phyloP scores from a whole-genome alignment of 2,797 vertebrate genomes.

The Pachyuromys duprasi region DNA sequence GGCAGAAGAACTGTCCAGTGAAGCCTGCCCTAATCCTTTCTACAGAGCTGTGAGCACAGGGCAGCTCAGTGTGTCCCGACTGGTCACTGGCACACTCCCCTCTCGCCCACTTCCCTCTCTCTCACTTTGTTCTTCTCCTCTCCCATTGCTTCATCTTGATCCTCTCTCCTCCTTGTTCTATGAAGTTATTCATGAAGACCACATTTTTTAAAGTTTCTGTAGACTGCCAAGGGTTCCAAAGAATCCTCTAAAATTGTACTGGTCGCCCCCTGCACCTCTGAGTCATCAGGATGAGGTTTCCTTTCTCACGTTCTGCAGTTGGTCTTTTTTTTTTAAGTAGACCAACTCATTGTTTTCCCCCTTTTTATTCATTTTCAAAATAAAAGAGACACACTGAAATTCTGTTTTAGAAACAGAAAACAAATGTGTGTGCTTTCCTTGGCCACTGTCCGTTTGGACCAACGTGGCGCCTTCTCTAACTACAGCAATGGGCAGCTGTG shows the following conservation, averaged over 20 bases:
- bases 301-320: conserved; percentile 66
- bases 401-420: conserved; percentile 7
- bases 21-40: neutral
- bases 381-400: conserved; percentile 19
- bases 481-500: neutral
- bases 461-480: neutral
- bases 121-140: conserved; percentile 18
- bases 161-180: conserved; percentile 17
- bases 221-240: conserved; percentile 38
- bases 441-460: neutral
- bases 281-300: conserved; percentile 68
- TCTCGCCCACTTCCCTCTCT: neutral
- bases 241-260: conserved; percentile 71
- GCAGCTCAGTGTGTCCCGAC: neutral
- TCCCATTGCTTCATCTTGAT: neutral
- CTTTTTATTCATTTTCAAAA: conserved; percentile 57
- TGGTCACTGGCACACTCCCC: neutral
- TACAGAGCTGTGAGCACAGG: neutral
- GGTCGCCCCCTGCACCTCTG: conserved; percentile 47
- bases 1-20: neutral
- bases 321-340: conserved; percentile 41
- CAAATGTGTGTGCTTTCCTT: conserved; percentile 15
- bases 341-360: conserved; percentile 19
- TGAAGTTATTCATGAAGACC: conserved; percentile 33
- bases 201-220: neutral